Percentiles rank a stretch among this genome's conserved stretches.
Evolutionary conservation across 2,113 vertebrate species (phyloP).

Genomic region (Paramisgurnus dabryanus): DNA sequence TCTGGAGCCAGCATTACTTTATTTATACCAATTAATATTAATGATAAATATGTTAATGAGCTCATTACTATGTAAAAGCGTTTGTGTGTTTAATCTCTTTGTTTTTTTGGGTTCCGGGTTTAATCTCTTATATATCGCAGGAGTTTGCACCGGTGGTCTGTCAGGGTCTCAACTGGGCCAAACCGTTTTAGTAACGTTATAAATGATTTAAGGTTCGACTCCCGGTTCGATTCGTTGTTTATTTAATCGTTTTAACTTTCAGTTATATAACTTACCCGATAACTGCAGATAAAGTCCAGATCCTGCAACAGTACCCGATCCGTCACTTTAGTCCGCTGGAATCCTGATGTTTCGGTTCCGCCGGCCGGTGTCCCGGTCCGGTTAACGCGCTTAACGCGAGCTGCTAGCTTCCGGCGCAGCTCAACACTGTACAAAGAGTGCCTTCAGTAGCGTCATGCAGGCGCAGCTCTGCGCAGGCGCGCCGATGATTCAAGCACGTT

Average conservation of each 20-base stretch:
- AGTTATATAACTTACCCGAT: not conserved
- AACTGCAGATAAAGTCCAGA: not conserved
- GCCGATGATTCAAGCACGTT: not conserved
- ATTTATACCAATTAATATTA: not conserved
- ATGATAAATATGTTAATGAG: not conserved
- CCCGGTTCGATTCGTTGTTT: not conserved
- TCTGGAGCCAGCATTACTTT: not conserved
- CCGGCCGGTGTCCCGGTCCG: conserved; percentile 14
- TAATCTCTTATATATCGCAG: not conserved
- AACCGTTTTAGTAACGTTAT: not conserved
- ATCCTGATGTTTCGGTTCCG: not conserved
- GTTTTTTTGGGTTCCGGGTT: not conserved
- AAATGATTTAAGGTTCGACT: not conserved
- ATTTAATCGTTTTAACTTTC: not conserved
- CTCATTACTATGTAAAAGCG: not conserved
- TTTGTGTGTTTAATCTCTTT: not conserved
- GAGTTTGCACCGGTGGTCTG: not conserved
- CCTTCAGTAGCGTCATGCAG: not conserved
- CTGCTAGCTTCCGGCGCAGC: conserved; percentile 45
- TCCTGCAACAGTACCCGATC: not conserved
- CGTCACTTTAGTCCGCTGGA: not conserved
- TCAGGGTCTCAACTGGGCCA: not conserved
- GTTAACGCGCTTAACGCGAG: conserved; percentile 19
- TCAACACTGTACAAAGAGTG: conserved; percentile 2
- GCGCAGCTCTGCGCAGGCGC: not conserved